phyloP scores from a whole-genome alignment of 1,140 invertebrate genomes.

The Drosophila pseudoobscura region DNA sequence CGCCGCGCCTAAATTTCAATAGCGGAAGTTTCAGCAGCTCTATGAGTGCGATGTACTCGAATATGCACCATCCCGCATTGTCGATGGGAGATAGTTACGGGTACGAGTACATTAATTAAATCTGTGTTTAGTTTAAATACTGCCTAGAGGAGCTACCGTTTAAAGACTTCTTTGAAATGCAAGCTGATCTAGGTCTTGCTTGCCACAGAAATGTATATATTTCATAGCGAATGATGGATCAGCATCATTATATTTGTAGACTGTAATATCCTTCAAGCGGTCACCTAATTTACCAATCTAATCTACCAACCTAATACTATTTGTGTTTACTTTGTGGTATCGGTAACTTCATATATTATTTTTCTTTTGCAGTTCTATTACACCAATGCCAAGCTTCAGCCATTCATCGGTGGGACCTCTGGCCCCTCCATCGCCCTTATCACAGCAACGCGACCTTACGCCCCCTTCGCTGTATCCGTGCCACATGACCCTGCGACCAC shows the following conservation, averaged over 20 bases:
- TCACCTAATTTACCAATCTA: too few species aligned
- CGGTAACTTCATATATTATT: neutral
- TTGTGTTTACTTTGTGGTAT: neutral
- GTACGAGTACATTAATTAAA: constrained; percentile 35
- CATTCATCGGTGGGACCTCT: constrained; percentile 66
- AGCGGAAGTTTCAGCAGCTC: constrained; percentile 67
- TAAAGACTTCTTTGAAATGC: too few species aligned
- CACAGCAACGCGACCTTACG: constrained; percentile 74
- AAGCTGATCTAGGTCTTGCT: too few species aligned
- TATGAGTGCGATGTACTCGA: constrained; percentile 79
- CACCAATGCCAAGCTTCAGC: constrained; percentile 68
- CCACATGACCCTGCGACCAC: constrained; percentile 70
- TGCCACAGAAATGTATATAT: too few species aligned
- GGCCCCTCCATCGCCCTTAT: constrained; percentile 63
- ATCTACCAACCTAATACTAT: too few species aligned
- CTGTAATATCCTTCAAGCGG: neutral
- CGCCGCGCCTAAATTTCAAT: constrained; percentile 77
- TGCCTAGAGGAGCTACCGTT: too few species aligned
- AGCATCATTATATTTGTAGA: too few species aligned
- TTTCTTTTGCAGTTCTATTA: constrained; percentile 51
- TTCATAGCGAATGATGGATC: too few species aligned
- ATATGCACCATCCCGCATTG: constrained; percentile 71
- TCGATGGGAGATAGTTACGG: constrained; percentile 78
- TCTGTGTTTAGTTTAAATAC: too few species aligned
- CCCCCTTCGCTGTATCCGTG: constrained; percentile 79